Base-by-base conservation (phyloP, 2,888 invertebrate species). In the Drosophila rubida region DNA sequence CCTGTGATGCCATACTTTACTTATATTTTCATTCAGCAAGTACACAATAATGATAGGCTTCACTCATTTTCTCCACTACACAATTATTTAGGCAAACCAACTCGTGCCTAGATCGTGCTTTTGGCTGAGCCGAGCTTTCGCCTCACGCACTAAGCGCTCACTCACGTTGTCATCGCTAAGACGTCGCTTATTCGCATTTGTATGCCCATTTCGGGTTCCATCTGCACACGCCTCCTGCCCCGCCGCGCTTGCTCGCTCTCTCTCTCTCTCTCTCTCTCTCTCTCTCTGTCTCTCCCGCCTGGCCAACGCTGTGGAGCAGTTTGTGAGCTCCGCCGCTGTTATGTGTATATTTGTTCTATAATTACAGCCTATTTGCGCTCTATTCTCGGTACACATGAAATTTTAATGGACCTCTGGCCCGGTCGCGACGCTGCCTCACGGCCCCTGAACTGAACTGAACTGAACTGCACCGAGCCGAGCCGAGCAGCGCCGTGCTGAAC, bases 281-380 rank as follows among this genome's bases (percentile, higher is more conserved):
- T 13, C 9, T 19, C 22, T 27, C 27, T n/a, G n/a, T n/a, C n/a
- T n/a, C 27, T 9, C 16, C 5, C n/a, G 3, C 11, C 32, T 22
- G 2, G 27, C 7, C 13, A 37, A 2, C 14, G 5, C 13, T 5
- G 5, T 22, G 14, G n/a, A 39, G 6, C 19, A 14, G 25, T 37
- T 16, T 39, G 35, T 25, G 44, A 16, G 63, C 55, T 66, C 61
- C 54, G 57, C 42, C 61, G 14, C 22, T 54, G 75, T 70, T 78
- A 66, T 75, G 78, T 78, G 67, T 73, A 67, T 78, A 75, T 78
- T 77, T 77, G 80, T 79, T 79, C 81, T 81, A 80, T 80, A 80
- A 80, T 80, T 80, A 81, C 82, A 77, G 79, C 79, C 81, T 77
- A 81, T 81, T 80, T 81, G 79, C 80, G 80, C 80, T 80, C 78